Evolutionary conservation across 2,888 invertebrate genomes (phyloP), one percentile per base, ranked within the genome.

Genomic region (Cylindroiulus punctatus): DNA sequence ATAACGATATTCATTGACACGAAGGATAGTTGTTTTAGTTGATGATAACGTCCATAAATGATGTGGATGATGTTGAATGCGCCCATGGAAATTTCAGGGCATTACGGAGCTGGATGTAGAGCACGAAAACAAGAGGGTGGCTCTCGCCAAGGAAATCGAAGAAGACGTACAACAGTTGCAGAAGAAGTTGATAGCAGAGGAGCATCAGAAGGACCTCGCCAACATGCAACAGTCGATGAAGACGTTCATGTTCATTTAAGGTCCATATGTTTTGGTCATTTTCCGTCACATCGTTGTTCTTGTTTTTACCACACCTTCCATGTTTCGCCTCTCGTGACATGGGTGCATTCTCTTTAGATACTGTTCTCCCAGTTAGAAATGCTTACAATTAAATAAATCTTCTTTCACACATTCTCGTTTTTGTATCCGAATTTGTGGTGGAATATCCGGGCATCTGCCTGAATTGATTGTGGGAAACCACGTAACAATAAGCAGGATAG

Each of bases 171-270:
- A 65, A 26, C 65, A 65, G 26, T n/a, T 65, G 65, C 65, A 65
- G 65, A 65, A 22, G 26, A 7, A 22, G 8, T 26, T 65, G 65
- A 2, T 65, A 10, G 26, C 65, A 65, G 65, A 65, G 26, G 65
- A 65, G 65, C 65, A 65, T 65, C 65, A 65, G 26, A 65, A 65
- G 26, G 65, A 65, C 26, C 65, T 65, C 26, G 65, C 65, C 26
- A 65, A 65, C 65, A 65, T 65, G 65, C 65, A 26, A 4, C 65
- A 65, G 26, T 65, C 65, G 4, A 65, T 65, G 65, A 65, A 65
- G 26, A 26, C 65, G 12, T 65, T 65, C 26, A 65, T 65, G 65
- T 65, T 65, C 10, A 22, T 65, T 65, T 65, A 65, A 65, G 7
- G 8, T 10, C 19, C 26, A 26, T 7, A 19, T 22, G 3, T 0